These are phyloP conservation scores for Grapholita molesta DNA, from an alignment of 1,140 invertebrate species.

Conservation along the genomic window DNA sequence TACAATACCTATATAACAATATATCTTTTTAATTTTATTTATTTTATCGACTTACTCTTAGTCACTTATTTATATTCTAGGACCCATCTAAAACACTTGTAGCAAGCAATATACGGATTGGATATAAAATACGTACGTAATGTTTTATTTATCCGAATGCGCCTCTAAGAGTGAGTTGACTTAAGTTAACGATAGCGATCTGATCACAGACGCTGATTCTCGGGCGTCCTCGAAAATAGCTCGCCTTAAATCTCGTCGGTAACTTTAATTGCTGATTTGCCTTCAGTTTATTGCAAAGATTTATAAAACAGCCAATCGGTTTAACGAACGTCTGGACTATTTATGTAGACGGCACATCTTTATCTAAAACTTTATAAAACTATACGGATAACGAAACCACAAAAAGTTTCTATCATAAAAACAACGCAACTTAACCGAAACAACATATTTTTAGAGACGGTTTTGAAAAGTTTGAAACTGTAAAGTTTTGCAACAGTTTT, in stretches of 20 bases:
- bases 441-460: conserved; percentile 15
- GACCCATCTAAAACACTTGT: no score
- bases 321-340: conserved; percentile 18
- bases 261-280: conserved; percentile 27
- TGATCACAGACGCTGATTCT: conserved; percentile 22
- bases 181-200: conserved; percentile 30
- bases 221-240: conserved; percentile 19
- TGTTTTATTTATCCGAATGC: neutral
- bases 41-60: no score
- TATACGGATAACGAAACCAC: neutral
- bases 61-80: no score
- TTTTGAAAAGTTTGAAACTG: conserved; percentile 11
- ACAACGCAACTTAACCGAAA: neutral
- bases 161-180: conserved; percentile 18
- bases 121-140: no score
- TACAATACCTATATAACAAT: no score
- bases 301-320: conserved; percentile 20
- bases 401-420: conserved; percentile 7
- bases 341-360: neutral
- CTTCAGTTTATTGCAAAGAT: conserved; percentile 24
- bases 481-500: conserved; percentile 8
- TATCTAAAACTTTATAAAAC: conserved; percentile 5
- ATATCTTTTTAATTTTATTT: no score
- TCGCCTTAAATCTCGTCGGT: conserved; percentile 19
- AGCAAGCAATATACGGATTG: no score